These are phyloP conservation scores for Sebastes itinus DNA, from an alignment of 2,797 vertebrate species.

Conservation along the genomic window DNA sequence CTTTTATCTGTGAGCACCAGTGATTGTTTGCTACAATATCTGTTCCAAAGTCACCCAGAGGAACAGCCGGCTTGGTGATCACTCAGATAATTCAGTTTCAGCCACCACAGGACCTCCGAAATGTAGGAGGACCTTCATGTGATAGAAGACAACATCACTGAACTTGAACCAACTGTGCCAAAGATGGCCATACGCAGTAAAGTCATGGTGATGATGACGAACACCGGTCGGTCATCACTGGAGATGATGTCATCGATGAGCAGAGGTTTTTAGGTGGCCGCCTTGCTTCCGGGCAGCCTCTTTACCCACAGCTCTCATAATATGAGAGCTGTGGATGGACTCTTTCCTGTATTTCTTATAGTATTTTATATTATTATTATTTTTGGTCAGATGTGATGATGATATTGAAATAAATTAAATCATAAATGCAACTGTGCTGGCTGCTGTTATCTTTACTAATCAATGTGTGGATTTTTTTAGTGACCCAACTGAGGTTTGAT, in stretches of 20 bases:
- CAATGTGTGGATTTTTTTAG: not conserved
- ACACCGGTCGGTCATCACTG: not conserved
- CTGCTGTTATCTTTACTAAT: conserved; percentile 4
- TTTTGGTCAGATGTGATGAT: conserved; percentile 14
- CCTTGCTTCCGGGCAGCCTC: conserved; percentile 77
- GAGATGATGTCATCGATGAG: not conserved
- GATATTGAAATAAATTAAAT: conserved; percentile 37
- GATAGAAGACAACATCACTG: not conserved
- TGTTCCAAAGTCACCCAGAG: not conserved
- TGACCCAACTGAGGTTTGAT: not conserved
- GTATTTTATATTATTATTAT: conserved; percentile 48
- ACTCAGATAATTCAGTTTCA: not conserved
- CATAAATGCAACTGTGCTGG: not conserved
- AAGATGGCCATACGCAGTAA: not conserved
- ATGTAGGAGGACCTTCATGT: not conserved
- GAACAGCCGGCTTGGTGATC: not conserved
- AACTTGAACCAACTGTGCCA: conserved; percentile 3
- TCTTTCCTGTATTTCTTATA: conserved; percentile 18
- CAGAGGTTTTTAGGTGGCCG: conserved; percentile 20
- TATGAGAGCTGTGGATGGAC: conserved; percentile 14
- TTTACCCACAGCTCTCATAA: not conserved
- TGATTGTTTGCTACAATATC: no score
- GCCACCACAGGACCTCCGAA: not conserved
- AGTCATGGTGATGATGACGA: not conserved
- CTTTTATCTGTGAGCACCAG: no score